Evolutionary conservation across 2,113 vertebrate genomes (phyloP), one percentile per base, ranked within the genome.

Genomic region (Nibea coibor): DNA sequence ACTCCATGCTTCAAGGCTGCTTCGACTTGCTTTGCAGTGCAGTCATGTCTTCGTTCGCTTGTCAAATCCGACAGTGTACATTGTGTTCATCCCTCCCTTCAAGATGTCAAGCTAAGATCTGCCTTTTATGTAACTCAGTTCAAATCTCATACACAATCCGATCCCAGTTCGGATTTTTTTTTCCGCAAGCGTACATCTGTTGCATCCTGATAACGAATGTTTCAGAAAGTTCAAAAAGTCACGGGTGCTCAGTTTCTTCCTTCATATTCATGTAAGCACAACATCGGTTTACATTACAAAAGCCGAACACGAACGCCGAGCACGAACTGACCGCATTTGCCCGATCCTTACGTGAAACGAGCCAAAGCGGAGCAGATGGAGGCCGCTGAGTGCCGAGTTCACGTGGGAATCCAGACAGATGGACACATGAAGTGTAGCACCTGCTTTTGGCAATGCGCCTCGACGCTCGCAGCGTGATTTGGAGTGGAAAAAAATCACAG

Each of bases 361-460:
- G 79, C 72, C 72, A 59, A 62, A 73, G 67, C 54, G 0, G 22
- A 22, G 77, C 92, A 93, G 89, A 92, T 92, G 92, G 92, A 84
- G 70, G 35, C 63, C 43, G 5, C 73, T 1, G 4, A 4, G 64
- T 22, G 66, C 88, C 88, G 78, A 65, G 75, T 84, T 87, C 75
- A 80, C 83, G 71, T 54, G 83, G 85, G 85, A 87, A 84, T 80
- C 83, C 80, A 75, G 81, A 72, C 92, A 92, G 90, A 91, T 88
- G 90, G 92, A 91, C 83, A 17, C 89, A 78, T 71, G 89, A 78
- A 77, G 89, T 17, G 81, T 14, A 43, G 81, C 88, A 86, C 88
- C 90, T 88, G 88, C 79, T 84, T 86, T 51, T 86, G 81, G 86
- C 83, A 26, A 39, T 0, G 2, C 61, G 66, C 72, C 56, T 77